Evolutionary conservation across 2,888 invertebrate genomes (phyloP).

Genomic region (Thera britannica): DNA sequence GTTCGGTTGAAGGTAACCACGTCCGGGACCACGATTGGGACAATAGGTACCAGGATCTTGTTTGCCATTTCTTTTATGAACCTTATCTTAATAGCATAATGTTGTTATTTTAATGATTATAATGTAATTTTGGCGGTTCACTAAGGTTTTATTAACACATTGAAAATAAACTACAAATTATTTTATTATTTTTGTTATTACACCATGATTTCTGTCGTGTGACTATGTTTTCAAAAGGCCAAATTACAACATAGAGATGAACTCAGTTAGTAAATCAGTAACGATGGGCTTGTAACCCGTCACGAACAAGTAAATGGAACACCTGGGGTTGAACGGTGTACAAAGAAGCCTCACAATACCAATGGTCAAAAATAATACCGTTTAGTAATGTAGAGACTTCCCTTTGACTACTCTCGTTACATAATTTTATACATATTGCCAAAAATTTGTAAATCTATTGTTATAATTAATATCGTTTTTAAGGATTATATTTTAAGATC

Average conservation of each 20-base stretch:
- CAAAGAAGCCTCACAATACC: background rate
- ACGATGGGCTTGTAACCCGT: background rate
- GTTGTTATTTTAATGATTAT: background rate
- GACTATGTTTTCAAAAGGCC: too few relatives aligned
- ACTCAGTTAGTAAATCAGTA: too few relatives aligned
- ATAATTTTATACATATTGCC: background rate
- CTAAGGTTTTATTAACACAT: background rate
- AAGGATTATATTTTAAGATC: background rate
- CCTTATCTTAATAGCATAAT: conserved; percentile 5
- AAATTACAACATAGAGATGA: too few relatives aligned
- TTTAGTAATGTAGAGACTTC: background rate
- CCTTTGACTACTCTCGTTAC: background rate
- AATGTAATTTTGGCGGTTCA: background rate
- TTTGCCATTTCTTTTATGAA: conserved; percentile 4
- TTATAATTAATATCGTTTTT: background rate
- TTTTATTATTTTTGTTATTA: background rate
- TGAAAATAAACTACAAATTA: background rate
- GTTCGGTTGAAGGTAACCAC: background rate
- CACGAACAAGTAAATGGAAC: background rate
- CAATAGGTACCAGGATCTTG: background rate
- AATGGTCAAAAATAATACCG: background rate
- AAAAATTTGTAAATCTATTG: background rate
- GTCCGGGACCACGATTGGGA: conserved; percentile 1
- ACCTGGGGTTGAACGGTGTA: background rate
- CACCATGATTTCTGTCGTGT: too few relatives aligned